Evolutionary conservation across 1,140 invertebrate species (phyloP).

Genomic region (Solenopsis invicta): DNA sequence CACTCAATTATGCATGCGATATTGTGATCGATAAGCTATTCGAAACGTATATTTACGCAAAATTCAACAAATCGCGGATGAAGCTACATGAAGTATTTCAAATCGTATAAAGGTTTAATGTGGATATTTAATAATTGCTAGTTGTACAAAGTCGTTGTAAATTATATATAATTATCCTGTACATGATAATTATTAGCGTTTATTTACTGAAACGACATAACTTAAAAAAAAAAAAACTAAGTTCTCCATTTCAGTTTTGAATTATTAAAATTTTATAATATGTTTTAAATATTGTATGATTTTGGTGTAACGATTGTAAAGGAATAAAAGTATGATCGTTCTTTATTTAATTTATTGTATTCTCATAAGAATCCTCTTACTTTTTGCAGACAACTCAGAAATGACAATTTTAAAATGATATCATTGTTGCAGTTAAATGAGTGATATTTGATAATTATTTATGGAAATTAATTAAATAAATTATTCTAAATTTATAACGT

Average conservation of each 20-base stretch:
- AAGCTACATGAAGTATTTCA: neutral
- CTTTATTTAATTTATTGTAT: too few species aligned
- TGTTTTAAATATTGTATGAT: too few species aligned
- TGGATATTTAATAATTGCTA: neutral
- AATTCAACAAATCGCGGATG: neutral
- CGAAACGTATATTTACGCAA: neutral
- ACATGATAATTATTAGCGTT: neutral
- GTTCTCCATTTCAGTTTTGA: too few species aligned
- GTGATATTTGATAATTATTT: constrained; percentile 1
- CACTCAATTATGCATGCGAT: neutral
- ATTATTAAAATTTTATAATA: too few species aligned
- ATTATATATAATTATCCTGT: constrained; percentile 10
- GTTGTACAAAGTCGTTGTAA: neutral
- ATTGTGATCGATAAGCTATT: neutral
- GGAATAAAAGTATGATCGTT: too few species aligned
- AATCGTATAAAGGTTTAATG: constrained; percentile 21
- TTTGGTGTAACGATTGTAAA: too few species aligned
- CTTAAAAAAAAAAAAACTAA: too few species aligned
- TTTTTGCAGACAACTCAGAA: too few species aligned
- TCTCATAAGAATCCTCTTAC: too few species aligned
- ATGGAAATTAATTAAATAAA: neutral
- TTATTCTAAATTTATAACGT: neutral
- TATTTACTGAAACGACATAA: too few species aligned
- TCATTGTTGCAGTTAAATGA: too few species aligned
- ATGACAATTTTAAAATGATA: too few species aligned